Conservation (phyloP, 1,140 invertebrate species). For the Drosophila bocki region DNA sequence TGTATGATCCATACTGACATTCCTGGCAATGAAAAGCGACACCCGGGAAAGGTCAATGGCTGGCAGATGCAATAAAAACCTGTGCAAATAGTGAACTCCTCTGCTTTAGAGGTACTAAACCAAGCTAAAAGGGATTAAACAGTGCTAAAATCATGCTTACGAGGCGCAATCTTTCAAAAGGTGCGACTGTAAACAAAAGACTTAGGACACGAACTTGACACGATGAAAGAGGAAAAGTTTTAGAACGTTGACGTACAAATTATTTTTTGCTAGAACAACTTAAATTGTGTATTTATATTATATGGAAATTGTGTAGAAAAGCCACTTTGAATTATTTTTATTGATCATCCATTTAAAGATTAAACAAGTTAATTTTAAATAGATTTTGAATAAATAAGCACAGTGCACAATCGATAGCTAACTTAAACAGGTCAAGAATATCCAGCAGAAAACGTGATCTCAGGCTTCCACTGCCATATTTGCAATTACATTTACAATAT, state of each 20-base stretch:
- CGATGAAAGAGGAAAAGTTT: background rate
- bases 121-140: background rate
- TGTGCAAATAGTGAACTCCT: conserved; percentile 31
- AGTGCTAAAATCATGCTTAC: conserved; percentile 10
- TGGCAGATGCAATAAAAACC: conserved; percentile 62
- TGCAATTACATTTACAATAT: conserved; percentile 1
- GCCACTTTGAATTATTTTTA: background rate
- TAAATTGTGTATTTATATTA: background rate
- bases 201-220: conserved; percentile 57
- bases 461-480: conserved; percentile 14
- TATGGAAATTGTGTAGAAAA: background rate
- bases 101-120: conserved; percentile 10
- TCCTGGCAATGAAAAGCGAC: conserved; percentile 47
- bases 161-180: background rate
- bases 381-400: background rate
- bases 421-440: conserved; percentile 36
- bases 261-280: background rate
- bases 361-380: background rate
- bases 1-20: conserved; percentile 41
- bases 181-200: conserved; percentile 44
- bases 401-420: background rate
- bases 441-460: conserved; percentile 1
- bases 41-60: conserved; percentile 76
- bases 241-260: background rate
- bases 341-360: background rate